These are phyloP conservation scores for Knipowitschia caucasica DNA, from an alignment of 2,797 vertebrate genomes.

Conservation along the genomic window DNA sequence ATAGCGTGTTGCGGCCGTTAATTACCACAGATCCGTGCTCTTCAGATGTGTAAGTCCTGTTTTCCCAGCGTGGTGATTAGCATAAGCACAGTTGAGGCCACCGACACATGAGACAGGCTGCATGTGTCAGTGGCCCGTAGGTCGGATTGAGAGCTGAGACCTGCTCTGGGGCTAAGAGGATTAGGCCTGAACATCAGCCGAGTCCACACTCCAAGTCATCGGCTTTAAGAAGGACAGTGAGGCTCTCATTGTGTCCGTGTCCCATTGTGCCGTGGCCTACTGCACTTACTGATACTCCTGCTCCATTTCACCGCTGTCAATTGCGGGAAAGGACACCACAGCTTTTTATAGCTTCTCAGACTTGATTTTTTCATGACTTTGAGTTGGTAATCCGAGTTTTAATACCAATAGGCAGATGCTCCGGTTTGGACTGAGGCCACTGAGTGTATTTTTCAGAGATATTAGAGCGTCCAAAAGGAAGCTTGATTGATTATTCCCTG, in stretches of 20 bases:
- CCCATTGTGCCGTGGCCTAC: slow-evolving; percentile 26
- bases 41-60: neutral
- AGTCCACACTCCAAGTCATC: slow-evolving; percentile 42
- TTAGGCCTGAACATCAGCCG: slow-evolving; percentile 50
- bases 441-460: neutral
- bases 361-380: neutral
- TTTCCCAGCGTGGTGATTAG: slow-evolving; percentile 6
- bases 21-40: neutral
- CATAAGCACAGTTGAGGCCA: slow-evolving; percentile 9
- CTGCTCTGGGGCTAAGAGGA: slow-evolving; percentile 56
- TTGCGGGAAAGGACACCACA: slow-evolving; percentile 1
- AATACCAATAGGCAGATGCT: neutral
- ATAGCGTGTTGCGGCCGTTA: neutral
- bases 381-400: neutral
- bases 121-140: slow-evolving; percentile 19
- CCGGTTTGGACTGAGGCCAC: neutral
- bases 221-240: slow-evolving; percentile 54
- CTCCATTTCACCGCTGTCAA: slow-evolving; percentile 14
- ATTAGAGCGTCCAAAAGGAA: too few species aligned
- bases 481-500: too few species aligned
- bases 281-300: slow-evolving; percentile 33
- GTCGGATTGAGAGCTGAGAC: slow-evolving; percentile 39
- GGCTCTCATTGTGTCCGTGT: slow-evolving; percentile 32
- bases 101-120: neutral
- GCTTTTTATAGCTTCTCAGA: neutral